These are phyloP conservation scores for Oryzias woworae DNA, from an alignment of 2,113 vertebrate species.

Conservation along the genomic window DNA sequence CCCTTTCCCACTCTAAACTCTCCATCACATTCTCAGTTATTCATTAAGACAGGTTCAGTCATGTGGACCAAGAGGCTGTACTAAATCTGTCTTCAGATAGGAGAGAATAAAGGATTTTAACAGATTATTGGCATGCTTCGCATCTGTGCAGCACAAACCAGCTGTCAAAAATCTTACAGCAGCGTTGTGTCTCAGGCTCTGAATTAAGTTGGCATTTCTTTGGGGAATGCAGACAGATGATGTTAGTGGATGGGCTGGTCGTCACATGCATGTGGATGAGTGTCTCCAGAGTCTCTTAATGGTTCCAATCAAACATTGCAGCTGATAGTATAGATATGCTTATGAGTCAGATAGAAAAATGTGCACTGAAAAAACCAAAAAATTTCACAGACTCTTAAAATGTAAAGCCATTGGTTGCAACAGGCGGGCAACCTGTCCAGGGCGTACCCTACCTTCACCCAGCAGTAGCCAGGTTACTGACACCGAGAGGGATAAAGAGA, in stretches of 20 bases:
- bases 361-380: too few relatives aligned
- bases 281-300: neutral
- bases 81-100: conserved; percentile 67
- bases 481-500: too few relatives aligned
- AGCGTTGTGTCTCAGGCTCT: conserved; percentile 44
- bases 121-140: conserved; percentile 67
- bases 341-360: too few relatives aligned
- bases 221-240: conserved; percentile 35
- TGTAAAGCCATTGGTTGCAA: too few relatives aligned
- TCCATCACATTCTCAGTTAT: conserved; percentile 22
- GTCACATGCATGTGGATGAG: conserved; percentile 1
- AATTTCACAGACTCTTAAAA: too few relatives aligned
- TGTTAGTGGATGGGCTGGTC: conserved; percentile 7
- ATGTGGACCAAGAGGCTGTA: conserved; percentile 61
- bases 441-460: too few relatives aligned
- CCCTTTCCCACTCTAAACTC: conserved; percentile 16
- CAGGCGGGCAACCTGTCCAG: too few relatives aligned
- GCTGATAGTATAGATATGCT: too few relatives aligned
- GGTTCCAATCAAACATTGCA: too few relatives aligned
- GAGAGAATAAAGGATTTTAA: conserved; percentile 63
- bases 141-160: conserved; percentile 63
- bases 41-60: conserved; percentile 56
- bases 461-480: too few relatives aligned
- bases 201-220: conserved; percentile 58
- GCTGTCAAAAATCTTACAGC: conserved; percentile 59